Evolutionary conservation across 2,888 invertebrate species (phyloP).

Genomic region (Drosophila merina): DNA sequence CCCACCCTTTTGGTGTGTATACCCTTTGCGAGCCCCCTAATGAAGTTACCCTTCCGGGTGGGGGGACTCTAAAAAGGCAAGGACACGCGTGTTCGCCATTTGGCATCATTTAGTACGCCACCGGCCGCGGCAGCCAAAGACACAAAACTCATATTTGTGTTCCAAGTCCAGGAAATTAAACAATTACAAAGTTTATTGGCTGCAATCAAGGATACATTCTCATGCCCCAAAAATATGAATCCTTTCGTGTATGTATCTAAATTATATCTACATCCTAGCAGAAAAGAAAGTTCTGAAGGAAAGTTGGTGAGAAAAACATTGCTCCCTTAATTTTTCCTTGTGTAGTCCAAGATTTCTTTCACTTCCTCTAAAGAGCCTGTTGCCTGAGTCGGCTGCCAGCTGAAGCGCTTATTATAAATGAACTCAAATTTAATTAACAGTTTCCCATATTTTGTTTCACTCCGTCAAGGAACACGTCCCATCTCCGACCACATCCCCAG

Average conservation of each 20-base stretch:
- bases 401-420: constrained; percentile 67
- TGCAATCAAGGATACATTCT: constrained; percentile 55
- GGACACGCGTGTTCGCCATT: constrained; percentile 47
- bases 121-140: constrained; percentile 39
- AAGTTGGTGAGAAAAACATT: too few species aligned
- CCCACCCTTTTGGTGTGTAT: neutral
- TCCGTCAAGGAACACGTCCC: constrained; percentile 18
- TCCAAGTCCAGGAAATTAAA: constrained; percentile 82
- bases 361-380: constrained; percentile 13
- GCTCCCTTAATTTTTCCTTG: neutral
- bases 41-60: constrained; percentile 30
- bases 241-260: too few species aligned
- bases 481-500: constrained; percentile 15
- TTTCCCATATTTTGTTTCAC: constrained; percentile 66
- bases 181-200: constrained; percentile 79
- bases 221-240: neutral
- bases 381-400: constrained; percentile 30
- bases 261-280: too few species aligned
- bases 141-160: constrained; percentile 79
- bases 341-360: neutral
- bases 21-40: constrained; percentile 20
- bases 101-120: constrained; percentile 68
- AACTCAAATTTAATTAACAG: constrained; percentile 79
- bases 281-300: too few species aligned
- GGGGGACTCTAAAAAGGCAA: neutral